Percentiles rank a stretch among this genome's conserved stretches.
Evolutionary conservation across 2,888 invertebrate genomes (phyloP).

Genomic region (Thelaira solivaga): DNA sequence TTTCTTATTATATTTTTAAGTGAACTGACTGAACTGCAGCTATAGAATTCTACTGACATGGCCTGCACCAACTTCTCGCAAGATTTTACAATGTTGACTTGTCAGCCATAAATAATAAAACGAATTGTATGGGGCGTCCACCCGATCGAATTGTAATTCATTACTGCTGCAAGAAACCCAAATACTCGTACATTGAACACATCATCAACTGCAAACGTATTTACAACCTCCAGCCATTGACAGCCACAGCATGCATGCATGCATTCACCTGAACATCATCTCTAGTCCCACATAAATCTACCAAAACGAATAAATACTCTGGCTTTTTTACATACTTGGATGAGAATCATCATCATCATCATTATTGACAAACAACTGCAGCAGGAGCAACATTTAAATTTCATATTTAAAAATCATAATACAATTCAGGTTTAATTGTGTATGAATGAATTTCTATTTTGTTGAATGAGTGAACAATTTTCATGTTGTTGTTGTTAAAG

Average conservation of each 20-base stretch:
- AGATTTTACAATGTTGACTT: conserved; percentile 55
- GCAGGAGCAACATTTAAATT: conserved; percentile 45
- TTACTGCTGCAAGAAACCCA: conserved; percentile 58
- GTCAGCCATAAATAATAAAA: conserved; percentile 69
- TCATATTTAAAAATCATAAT: conserved; percentile 23
- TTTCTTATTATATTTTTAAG: conserved; percentile 5
- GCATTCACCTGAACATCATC: conserved; percentile 10
- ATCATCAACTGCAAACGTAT: conserved; percentile 34
- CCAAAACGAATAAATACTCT: not conserved
- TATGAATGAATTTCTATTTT: conserved; percentile 35
- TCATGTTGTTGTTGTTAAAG: conserved; percentile 13
- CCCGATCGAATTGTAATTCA: conserved; percentile 64
- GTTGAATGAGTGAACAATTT: conserved; percentile 39
- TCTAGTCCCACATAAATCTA: not conserved
- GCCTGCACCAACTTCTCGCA: conserved; percentile 10
- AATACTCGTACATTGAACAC: conserved; percentile 21
- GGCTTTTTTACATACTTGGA: too few relatives aligned
- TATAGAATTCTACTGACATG: not conserved
- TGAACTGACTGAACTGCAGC: too few relatives aligned
- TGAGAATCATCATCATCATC: conserved; percentile 44
- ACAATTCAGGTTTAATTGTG: conserved; percentile 20
- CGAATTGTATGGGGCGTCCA: conserved; percentile 66
- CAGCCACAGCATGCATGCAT: conserved; percentile 37
- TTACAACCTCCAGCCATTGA: conserved; percentile 49
- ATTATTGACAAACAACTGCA: conserved; percentile 54